Base-by-base conservation (phyloP, 53 echinoderm and acorn worm genomes). In the Actinopyga echinites region DNA sequence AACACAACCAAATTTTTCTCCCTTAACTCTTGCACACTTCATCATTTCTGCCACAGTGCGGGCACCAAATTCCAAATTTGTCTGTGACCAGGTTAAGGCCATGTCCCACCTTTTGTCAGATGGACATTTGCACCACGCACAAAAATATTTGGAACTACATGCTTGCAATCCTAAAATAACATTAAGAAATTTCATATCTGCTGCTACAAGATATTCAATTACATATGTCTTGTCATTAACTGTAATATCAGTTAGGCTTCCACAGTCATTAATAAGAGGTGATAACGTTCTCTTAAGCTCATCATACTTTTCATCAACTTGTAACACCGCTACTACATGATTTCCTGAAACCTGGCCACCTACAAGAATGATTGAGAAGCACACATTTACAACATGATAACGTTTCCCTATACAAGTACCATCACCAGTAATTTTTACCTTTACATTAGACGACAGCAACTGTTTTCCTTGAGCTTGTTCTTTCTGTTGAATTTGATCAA, bases 361-460 rank as follows among this genome's bases (percentile, higher is more conserved):
- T 21, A 33, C 17, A 5, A 71, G 24, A 35, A 36, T 36, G 21
- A 71, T 43, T 71, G 73, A 35, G 38, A 71, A 71, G 24, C 73
- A 71, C 73, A 71, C 36, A 43, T 40, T 43, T 17, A 71, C 73
- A 37, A 71, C 73, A 71, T 65, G 64, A 64, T 64, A 65, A 30
- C 28, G 29, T 65, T 65, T 65, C 11, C 66, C 66, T 30, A 65
- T 71, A 21, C 40, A 40, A 20, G 73, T 71, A 6, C 73, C 73
- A 71, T 71, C 73, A 40, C 73, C 73, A 40, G 73, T 43, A 8
- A 71, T 71, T 71, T 71, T 71, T 7, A 71, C 73, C 19, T 21
- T 17, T 5, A 71, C 17, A 36, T 71, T 71, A 12, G 44, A 17
- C 5, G 38, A 17, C 8, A 71, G 38, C 24, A 71, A 36, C 24